A percentile compares a stretch with the other conserved stretches of the same genome.
Conservation (phyloP, 2,797 vertebrate species). For the Arnoldichthys spilopterus region DNA sequence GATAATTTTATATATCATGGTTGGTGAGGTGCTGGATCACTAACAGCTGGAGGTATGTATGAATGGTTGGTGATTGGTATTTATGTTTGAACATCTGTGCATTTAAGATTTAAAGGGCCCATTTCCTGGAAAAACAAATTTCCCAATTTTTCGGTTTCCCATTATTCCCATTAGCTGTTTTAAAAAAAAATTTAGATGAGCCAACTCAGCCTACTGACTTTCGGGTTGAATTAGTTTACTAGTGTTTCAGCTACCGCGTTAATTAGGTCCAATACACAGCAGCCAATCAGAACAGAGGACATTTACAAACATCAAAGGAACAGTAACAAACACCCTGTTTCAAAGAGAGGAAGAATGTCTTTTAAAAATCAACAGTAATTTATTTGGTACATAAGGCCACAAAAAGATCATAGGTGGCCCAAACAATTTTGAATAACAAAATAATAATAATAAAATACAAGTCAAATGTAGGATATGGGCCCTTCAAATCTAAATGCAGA, state of each 20-base stretch:
- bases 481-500: background rate
- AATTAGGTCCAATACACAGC: background rate
- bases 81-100: background rate
- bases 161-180: too few relatives aligned
- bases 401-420: too few relatives aligned
- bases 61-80: background rate
- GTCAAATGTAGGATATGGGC: background rate
- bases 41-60: background rate
- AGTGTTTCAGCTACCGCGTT: background rate
- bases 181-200: background rate
- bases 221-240: background rate
- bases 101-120: background rate
- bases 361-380: too few relatives aligned
- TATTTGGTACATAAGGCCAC: too few relatives aligned
- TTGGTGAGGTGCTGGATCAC: background rate
- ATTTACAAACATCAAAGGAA: background rate
- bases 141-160: too few relatives aligned
- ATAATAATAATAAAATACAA: too few relatives aligned
- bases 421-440: too few relatives aligned
- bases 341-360: too few relatives aligned
- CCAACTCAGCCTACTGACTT: background rate
- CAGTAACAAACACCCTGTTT: too few relatives aligned
- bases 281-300: background rate
- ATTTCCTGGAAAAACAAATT: background rate
- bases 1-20: background rate